phyloP scores from a whole-genome alignment of 1,140 invertebrate genomes.

The Meloidogyne floridensis region DNA sequence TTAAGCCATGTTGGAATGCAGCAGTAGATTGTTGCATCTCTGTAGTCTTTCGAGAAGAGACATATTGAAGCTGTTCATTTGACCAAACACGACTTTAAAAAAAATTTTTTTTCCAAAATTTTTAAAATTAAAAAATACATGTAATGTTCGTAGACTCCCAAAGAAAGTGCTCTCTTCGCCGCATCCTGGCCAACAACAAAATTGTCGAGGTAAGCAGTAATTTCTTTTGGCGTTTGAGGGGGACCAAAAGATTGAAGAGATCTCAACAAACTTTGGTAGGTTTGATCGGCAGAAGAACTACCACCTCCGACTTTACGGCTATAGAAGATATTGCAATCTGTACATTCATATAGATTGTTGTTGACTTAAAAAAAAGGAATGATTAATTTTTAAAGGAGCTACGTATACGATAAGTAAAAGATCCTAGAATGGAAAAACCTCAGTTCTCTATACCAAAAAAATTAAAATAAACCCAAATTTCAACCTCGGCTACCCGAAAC shows the following conservation, averaged over 20 bases:
- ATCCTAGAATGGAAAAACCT: too few species aligned
- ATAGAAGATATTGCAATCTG: conserved; percentile 44
- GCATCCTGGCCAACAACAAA: conserved; percentile 97
- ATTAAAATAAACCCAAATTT: too few species aligned
- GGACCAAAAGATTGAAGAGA: conserved; percentile 10
- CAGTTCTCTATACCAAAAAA: too few species aligned
- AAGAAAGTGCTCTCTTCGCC: conserved; percentile 96
- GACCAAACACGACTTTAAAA: conserved; percentile 1
- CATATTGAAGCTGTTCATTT: background rate
- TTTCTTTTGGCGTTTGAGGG: conserved; percentile 39
- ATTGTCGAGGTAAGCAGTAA: conserved; percentile 79
- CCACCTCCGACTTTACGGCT: conserved; percentile 12
- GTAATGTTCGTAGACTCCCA: conserved; percentile 98
- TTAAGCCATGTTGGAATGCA: background rate
- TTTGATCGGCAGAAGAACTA: conserved; percentile 17
- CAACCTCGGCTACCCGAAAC: too few species aligned
- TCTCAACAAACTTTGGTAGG: conserved; percentile 16
- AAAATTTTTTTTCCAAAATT: background rate
- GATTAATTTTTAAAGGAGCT: conserved; percentile 8
- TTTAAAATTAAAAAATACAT: conserved; percentile 12
- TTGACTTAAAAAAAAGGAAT: conserved; percentile 22
- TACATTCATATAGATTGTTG: conserved; percentile 34
- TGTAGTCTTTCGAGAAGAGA: background rate
- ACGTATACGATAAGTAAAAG: too few species aligned
- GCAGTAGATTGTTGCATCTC: background rate